Base-by-base conservation (phyloP, 2,797 vertebrate genomes). In the Phrynocephalus vlangalii region DNA sequence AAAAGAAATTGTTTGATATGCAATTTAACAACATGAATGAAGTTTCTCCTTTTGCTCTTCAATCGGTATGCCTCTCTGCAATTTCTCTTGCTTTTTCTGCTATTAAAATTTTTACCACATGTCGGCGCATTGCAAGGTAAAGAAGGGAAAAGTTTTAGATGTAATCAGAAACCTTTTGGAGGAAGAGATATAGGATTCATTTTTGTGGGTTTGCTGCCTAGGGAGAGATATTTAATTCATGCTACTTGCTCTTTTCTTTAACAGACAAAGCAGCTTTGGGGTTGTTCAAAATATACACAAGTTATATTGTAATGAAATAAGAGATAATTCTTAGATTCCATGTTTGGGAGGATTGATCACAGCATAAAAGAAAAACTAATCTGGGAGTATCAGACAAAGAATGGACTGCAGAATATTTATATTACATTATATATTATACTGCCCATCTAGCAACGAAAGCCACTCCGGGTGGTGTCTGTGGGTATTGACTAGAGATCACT, bases 101-200 rank as follows among this genome's bases (percentile, higher is more conserved):
- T 70, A 22, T 26, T 44, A 67, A 11, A 30, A 10, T n/a, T 16
- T 76, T 44, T 75, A n/a, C 87, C 87, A 88, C 83, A 76, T 16
- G 79, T 68, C 60, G 87, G 87, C 83, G 70, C 38, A n/a, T 30
- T 10, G 30, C 22, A 52, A 63, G 33, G 13, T 44, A 7, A 38
- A 24, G 79, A 33, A 15, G 3, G 20, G 4, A 15, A 56, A 30
- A 60, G 48, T 68, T 78, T 83, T 71, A 33, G 44, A 63, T 20
- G 52, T 20, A 71, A 84, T 18, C 68, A 48, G 44, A 77, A 77
- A 28, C 24, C 38, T 11, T 56, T 44, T 15, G 0, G 28, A 33
- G 48, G 30, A 66, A 38, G 66, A 38, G 66, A 44, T n/a, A 30
- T 0, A 24, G 30, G 70, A 60, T 18, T 0, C 7, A 10, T 71